Evolutionary conservation across 1,140 invertebrate species (phyloP), one percentile per base, ranked within the genome.

Genomic region (Apis florea): DNA sequence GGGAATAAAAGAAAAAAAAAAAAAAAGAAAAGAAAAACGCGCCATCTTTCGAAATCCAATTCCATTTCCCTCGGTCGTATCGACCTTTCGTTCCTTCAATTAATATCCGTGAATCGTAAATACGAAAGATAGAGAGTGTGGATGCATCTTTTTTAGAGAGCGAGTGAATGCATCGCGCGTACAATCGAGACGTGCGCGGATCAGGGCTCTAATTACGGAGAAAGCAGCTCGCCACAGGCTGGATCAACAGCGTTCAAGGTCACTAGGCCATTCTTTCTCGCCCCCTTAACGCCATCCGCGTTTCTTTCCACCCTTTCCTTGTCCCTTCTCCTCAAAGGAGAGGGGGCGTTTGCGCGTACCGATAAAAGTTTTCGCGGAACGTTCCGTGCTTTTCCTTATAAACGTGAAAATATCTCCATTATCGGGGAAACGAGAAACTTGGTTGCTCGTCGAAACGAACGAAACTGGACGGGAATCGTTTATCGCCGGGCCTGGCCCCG

Each of bases 361-460:
- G 12, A 47, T 47, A 68, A 68, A 49, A 21, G 31, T 40, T 68
- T 47, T n/a, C 0, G 13, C 2, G 8, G n/a, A n/a, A 68, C 21
- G n/a, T 21, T 68, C 15, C 21, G 1, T n/a, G 15, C 66, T 40
- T 40, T 40, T 40, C 49, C 31, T 47, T 17, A 31, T 31, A 69
- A 67, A 47, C 64, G 4, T 47, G 53, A 76, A 76, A 31, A 56
- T 56, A 77, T 12, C 49, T 54, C 17, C 47, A 69, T 77, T 49
- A 58, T 49, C 40, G 53, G 26, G 31, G 11, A 67, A 53, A 56
- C 3, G 11, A 59, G 53, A 26, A n/a, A 58, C n/a, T 77, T 49
- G 4, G 11, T 58, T 31, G 31, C 64, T n/a, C n/a, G 64, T 68
- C 17, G 11, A 31, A 49, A 56, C 15, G n/a, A n/a, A 40, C 31